Base-by-base conservation (phyloP, 1,140 invertebrate species). In the Psilanteris sp. region DNA sequence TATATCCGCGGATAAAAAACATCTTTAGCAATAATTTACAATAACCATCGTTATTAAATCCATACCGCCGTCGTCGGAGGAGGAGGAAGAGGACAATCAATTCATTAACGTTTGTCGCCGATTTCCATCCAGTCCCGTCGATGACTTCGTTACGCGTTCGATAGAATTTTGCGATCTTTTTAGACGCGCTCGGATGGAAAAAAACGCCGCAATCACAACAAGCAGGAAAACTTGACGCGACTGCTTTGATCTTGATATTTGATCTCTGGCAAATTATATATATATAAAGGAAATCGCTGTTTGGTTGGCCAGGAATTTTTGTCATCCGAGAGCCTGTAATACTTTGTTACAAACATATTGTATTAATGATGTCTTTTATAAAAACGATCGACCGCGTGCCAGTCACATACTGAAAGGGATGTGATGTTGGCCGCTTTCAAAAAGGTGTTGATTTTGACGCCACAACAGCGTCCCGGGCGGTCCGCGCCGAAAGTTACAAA, bases 371-470 rank as follows among this genome's bases (percentile, higher is more conserved):
- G 31, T 7, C 22, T 26, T 66, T 46, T 66, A 59, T 46, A 37
- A 57, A 36, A 66, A 31, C 44, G 46, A 52, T 44, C 37, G 26
- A 20, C 46, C 14, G 32, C 10, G 46, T 37, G 22, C n/a, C 20
- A 32, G 27, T 18, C 50, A 11, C 32, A 31, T 39, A 6, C 52
- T 29, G 11, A 41, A 59, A 61, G 36, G 39, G 32, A 74, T 44
- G 24, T 15, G 31, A 54, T 67, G 32, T 67, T 67, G 55, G 55
- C 71, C 71, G 71, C 71, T 57, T 74, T 67, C 10, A 55, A 74
- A 67, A 74, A 74, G 70, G 61, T 67, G 71, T 74, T 74, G 71
- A 74, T 67, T 74, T 74, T 67, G 62, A 61, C 71, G 34, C 61
- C 54, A 74, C 54, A 74, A 61, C 71, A 74, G 71, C 70, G 11